Percentiles rank a stretch among this genome's conserved stretches.
Conservation (phyloP, 2,888 invertebrate species). For the Erebia epiphron region DNA sequence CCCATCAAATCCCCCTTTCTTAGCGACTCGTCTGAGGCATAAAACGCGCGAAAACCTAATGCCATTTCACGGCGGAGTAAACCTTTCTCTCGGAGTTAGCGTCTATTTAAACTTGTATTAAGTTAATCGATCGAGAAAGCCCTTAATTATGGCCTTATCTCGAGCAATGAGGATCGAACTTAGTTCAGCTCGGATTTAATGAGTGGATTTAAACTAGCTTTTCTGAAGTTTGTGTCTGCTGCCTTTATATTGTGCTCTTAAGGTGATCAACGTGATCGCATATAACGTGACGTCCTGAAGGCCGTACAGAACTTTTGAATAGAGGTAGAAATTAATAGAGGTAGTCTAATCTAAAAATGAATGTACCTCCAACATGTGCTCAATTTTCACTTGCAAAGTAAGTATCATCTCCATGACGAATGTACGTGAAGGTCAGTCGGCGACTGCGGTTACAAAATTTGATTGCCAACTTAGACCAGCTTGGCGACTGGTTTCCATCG, state of each 20-base stretch:
- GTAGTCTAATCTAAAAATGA: too few species aligned
- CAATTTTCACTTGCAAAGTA: too few species aligned
- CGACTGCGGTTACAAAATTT: too few species aligned
- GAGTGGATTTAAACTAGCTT: constrained; percentile 47
- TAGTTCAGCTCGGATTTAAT: constrained; percentile 67
- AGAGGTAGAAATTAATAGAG: too few species aligned
- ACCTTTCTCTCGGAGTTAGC: constrained; percentile 81
- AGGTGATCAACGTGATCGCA: too few species aligned
- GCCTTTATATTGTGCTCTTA: neutral
- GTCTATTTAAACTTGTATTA: constrained; percentile 82
- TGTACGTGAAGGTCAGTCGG: too few species aligned
- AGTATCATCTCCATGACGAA: too few species aligned
- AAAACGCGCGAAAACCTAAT: constrained; percentile 82
- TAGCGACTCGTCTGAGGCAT: constrained; percentile 74
- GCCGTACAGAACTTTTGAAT: too few species aligned
- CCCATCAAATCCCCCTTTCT: constrained; percentile 78
- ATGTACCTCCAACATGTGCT: too few species aligned
- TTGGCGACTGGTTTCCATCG: too few species aligned
- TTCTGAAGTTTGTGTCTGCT: constrained; percentile 3
- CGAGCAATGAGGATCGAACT: constrained; percentile 73
- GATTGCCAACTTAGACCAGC: too few species aligned
- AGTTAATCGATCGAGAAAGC: constrained; percentile 82
- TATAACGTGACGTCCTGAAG: too few species aligned
- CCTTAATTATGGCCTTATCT: constrained; percentile 82
- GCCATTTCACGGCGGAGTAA: constrained; percentile 83